These are phyloP conservation scores for Drosophila paracracens DNA, from an alignment of 2,888 invertebrate genomes.

Conservation along the genomic window DNA sequence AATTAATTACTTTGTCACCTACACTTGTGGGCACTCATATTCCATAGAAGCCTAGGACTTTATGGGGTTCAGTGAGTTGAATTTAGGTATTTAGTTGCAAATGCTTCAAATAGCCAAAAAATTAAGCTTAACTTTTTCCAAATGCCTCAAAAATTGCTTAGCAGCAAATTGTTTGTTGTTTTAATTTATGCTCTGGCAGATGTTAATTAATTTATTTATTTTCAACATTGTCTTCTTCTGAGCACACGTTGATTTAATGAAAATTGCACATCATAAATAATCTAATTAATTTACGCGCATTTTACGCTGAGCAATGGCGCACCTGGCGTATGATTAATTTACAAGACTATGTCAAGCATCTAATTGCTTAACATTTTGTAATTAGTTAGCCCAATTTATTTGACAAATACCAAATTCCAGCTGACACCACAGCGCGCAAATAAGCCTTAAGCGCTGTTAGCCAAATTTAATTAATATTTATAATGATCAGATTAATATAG, in stretches of 20 bases:
- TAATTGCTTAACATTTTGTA: constrained; percentile 18
- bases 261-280: constrained; percentile 69
- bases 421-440: constrained; percentile 6
- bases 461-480: constrained; percentile 41
- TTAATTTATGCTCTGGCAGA: neutral
- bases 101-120: neutral
- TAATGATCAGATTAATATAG: constrained; percentile 26
- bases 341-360: constrained; percentile 25
- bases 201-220: neutral
- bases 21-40: constrained; percentile 37
- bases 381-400: constrained; percentile 37
- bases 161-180: too few relatives aligned
- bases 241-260: constrained; percentile 66
- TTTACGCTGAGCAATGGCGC: constrained; percentile 27
- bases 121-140: neutral
- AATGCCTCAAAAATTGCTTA: neutral
- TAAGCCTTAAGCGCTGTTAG: neutral
- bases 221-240: constrained; percentile 2
- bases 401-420: constrained; percentile 30
- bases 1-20: constrained; percentile 72
- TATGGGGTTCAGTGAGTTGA: neutral
- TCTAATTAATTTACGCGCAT: constrained; percentile 65
- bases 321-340: constrained; percentile 77
- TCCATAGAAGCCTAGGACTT: neutral
- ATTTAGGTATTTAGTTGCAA: neutral